Base-by-base conservation (phyloP, 2,113 vertebrate species). In the Tachycineta bicolor region DNA sequence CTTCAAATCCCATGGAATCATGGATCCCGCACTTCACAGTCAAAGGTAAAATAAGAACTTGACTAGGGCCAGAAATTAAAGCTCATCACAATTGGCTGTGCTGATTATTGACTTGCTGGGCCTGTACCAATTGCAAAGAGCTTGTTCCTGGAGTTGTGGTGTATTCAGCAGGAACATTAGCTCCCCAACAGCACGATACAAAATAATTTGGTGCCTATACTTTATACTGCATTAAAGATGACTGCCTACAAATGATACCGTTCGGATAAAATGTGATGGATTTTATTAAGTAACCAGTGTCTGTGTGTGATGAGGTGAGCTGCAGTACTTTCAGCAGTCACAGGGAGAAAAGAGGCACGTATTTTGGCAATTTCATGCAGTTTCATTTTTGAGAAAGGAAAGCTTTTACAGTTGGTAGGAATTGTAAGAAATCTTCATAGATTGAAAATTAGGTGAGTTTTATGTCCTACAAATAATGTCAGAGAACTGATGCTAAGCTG, bases 41-140 rank as follows among this genome's bases (percentile, higher is more conserved):
- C 69, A 49, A 44, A 94, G 64, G 55, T 58, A 73, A 59, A 93
- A 49, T 39, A 19, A 63, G 43, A 56, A 52, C 68, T 75, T 68
- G 46, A 39, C 44, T 25, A 46, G 23, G 28, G 9, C 21, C 14
- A 49, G 62, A 81, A 91, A 65, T 69, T 46, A 75, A 85, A 53
- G 41, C 6, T 75, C 0, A 0, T 58, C 23, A 9, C 2, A 10
- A 76, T 41, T 74, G n/a, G 7, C 43, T 73, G 1, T 89, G 28
- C 53, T 46, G 26, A 22, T 64, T 60, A 26, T 25, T 88, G 62
- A 7, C 50, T 92, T 89, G 14, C 34, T 33, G 21, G 58, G 46
- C 53, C n/a, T 20, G 31, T 68, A 21, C 24, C 20, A 47, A 5
- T 49, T 68, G 65, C 33, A 64, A 13, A 50, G 74, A 69, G 16